Evolutionary conservation across 1,140 invertebrate genomes (phyloP), one percentile per base, ranked within the genome.

Genomic region (Diprion similis): DNA sequence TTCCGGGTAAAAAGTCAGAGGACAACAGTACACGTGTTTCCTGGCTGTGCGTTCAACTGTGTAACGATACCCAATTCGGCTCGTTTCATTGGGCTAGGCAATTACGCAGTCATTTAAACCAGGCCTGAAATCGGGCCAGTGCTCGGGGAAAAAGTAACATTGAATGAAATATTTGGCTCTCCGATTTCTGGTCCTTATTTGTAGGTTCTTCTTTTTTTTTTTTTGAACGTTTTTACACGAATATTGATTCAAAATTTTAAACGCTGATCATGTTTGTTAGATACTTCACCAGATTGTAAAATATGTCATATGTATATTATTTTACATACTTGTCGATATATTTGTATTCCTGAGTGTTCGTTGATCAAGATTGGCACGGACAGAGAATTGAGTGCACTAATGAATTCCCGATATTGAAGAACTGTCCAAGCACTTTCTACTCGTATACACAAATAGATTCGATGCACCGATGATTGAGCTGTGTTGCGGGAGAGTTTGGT

Each of bases 31-130:
- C 51, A 59, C n/a, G n/a, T 59, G 51, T 59, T 59, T 59, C 51
- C 51, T 59, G 51, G n/a, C 51, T 68, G 17, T 45, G 11, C 15
- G 66, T 68, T 68, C 17, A 18, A 17, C 66, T 10, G 17, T 68
- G 17, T 68, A 45, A 68, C 66, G 37, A 18, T 19, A 45, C 37
- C 10, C 13, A 68, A 68, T 68, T 68, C 66, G 37, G 66, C 66
- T 68, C 37, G 66, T 68, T 68, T 68, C 66, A 68, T 18, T 45
- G 11, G 37, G 37, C 19, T 11, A 19, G 66, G 18, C 66, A 68
- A 68, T 68, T 68, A 68, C 18, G 13, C 66, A 19, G 66, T 68
- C 66, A 68, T 68, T 68, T 68, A 45, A 68, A 68, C 18, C 11
- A 7, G 66, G 66, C 18, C 6, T 45, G 19, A 68, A 45, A 45